A percentile compares a stretch with the other conserved stretches of the same genome.
Conservation (phyloP, 2,113 vertebrate species). For the Zingel zingel region DNA sequence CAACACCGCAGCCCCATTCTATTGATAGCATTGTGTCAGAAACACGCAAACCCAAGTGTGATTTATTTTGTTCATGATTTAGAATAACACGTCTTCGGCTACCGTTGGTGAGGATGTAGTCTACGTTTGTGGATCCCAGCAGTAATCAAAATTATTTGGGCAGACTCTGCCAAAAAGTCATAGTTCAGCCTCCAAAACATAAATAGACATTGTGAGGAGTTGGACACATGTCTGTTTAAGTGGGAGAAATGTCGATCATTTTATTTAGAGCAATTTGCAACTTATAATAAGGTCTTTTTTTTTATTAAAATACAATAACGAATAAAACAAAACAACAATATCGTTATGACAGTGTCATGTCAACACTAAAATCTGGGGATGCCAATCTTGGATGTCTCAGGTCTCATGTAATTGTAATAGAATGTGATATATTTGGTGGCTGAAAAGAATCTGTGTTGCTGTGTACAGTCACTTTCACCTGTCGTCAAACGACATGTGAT, state of each 20-base stretch:
- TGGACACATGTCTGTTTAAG: slow-evolving; percentile 38
- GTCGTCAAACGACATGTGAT: slow-evolving; percentile 58
- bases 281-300: not conserved
- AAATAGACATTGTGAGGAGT: slow-evolving; percentile 63
- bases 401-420: slow-evolving; percentile 58
- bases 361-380: not conserved
- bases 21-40: slow-evolving; percentile 79
- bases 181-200: slow-evolving; percentile 43
- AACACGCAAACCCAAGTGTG: slow-evolving; percentile 69
- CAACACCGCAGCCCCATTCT: slow-evolving; percentile 68
- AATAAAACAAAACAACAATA: slow-evolving; percentile 15
- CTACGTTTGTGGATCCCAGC: slow-evolving; percentile 47
- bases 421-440: slow-evolving; percentile 57
- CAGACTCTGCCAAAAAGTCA: slow-evolving; percentile 57
- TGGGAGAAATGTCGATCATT: slow-evolving; percentile 13
- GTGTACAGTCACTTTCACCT: not conserved
- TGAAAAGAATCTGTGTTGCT: slow-evolving; percentile 41
- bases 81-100: slow-evolving; percentile 60
- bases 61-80: slow-evolving; percentile 78
- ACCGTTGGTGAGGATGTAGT: slow-evolving; percentile 46
- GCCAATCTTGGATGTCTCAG: not conserved
- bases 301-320: not conserved
- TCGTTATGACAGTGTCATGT: not conserved
- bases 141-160: slow-evolving; percentile 69
- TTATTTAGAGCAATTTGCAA: slow-evolving; percentile 1